Conservation (phyloP, 2,113 vertebrate species). For the Ptilonorhynchus violaceus region DNA sequence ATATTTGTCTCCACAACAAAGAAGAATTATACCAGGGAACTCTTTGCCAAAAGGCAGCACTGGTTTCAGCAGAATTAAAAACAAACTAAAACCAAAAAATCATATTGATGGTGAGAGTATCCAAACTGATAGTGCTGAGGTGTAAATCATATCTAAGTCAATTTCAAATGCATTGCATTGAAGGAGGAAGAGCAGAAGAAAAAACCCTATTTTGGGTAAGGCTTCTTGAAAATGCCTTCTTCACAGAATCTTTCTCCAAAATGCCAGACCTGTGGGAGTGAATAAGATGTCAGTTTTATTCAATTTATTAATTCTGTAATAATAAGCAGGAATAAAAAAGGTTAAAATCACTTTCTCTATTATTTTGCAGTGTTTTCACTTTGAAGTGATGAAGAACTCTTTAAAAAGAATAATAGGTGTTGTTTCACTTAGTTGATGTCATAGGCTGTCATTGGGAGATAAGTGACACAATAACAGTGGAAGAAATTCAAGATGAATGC, state of each 20-base stretch:
- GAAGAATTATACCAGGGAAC: not conserved
- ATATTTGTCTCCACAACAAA: not conserved
- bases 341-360: not conserved
- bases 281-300: not conserved
- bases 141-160: not conserved
- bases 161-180: not conserved
- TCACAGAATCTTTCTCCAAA: not conserved
- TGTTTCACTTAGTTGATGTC: not conserved
- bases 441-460: not conserved
- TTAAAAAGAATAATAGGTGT: not conserved
- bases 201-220: not conserved
- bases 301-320: not conserved
- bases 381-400: not conserved
- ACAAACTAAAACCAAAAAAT: not conserved
- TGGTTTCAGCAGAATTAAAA: not conserved
- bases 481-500: not conserved
- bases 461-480: not conserved
- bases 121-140: not conserved
- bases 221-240: not conserved
- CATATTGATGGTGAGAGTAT: not conserved
- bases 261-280: not conserved
- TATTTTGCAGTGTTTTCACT: not conserved
- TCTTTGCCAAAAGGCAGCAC: not conserved
- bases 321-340: not conserved
- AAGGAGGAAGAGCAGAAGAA: not conserved